Evolutionary conservation across 2,888 invertebrate genomes (phyloP).

Genomic region (Ametastegia equiseti): DNA sequence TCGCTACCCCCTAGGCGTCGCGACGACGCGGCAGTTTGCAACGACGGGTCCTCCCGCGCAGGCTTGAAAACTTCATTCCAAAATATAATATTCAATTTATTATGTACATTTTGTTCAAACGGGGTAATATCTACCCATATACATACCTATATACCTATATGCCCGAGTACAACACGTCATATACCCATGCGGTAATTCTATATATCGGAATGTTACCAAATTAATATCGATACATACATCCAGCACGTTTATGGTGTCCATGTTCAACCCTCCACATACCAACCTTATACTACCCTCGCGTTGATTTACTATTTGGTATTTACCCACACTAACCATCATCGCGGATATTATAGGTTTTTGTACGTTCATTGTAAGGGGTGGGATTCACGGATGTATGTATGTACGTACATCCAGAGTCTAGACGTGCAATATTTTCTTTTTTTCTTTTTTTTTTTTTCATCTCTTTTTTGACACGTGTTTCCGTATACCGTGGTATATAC

Average conservation of each 20-base stretch:
- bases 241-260: neutral
- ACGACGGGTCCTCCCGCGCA: constrained; percentile 63
- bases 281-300: neutral
- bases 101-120: constrained; percentile 52
- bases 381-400: neutral
- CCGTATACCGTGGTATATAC: constrained; percentile 8
- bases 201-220: constrained; percentile 26
- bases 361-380: neutral
- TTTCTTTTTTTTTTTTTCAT: no score
- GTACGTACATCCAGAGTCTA: constrained; percentile 10
- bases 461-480: constrained; percentile 25
- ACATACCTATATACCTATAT: no score
- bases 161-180: neutral
- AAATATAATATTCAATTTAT: constrained; percentile 66
- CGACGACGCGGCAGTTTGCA: constrained; percentile 61
- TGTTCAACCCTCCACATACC: neutral
- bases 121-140: neutral
- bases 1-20: constrained; percentile 54
- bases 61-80: constrained; percentile 52
- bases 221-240: constrained; percentile 17
- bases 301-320: constrained; percentile 27
- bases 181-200: constrained; percentile 15
- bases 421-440: constrained; percentile 23
- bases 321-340: neutral
- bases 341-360: neutral